Evolutionary conservation across 2,113 vertebrate species (phyloP).

Genomic region (Thomomys bottae): DNA sequence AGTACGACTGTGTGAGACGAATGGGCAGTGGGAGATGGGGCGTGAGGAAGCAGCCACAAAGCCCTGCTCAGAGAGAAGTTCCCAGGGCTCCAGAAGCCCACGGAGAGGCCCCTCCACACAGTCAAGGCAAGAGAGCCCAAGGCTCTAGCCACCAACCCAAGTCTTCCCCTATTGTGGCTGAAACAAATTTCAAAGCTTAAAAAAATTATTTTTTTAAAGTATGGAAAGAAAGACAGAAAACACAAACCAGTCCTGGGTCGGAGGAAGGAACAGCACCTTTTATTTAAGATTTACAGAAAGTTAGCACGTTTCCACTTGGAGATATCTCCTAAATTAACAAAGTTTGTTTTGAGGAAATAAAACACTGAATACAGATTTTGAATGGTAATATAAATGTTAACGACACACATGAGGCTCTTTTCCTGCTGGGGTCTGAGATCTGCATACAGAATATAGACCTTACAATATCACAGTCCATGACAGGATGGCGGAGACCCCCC

Average conservation of each 20-base stretch:
- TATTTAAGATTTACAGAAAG: slow-evolving; percentile 82
- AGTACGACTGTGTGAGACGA: neutral
- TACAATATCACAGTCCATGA: slow-evolving; percentile 66
- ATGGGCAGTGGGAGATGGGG: neutral
- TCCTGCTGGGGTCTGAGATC: slow-evolving; percentile 60
- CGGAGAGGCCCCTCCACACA: neutral
- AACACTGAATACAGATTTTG: slow-evolving; percentile 68
- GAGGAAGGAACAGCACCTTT: slow-evolving; percentile 80
- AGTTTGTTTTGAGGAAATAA: slow-evolving; percentile 69
- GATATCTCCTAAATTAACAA: slow-evolving; percentile 71
- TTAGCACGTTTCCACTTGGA: slow-evolving; percentile 73
- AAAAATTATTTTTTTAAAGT: neutral
- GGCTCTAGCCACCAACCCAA: slow-evolving; percentile 10
- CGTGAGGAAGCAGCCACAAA: neutral
- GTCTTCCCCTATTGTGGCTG: neutral
- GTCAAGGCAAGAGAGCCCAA: neutral
- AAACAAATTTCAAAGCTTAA: neutral
- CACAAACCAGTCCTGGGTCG: slow-evolving; percentile 79
- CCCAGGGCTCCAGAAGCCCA: neutral
- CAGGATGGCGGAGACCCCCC: slow-evolving; percentile 43
- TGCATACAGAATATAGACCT: slow-evolving; percentile 66
- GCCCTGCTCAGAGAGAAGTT: neutral
- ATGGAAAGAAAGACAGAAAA: slow-evolving; percentile 77
- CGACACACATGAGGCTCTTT: slow-evolving; percentile 64
- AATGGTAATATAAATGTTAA: slow-evolving; percentile 61